Conservation (phyloP, 2,888 invertebrate species). For the Perizoma affinitatum region DNA sequence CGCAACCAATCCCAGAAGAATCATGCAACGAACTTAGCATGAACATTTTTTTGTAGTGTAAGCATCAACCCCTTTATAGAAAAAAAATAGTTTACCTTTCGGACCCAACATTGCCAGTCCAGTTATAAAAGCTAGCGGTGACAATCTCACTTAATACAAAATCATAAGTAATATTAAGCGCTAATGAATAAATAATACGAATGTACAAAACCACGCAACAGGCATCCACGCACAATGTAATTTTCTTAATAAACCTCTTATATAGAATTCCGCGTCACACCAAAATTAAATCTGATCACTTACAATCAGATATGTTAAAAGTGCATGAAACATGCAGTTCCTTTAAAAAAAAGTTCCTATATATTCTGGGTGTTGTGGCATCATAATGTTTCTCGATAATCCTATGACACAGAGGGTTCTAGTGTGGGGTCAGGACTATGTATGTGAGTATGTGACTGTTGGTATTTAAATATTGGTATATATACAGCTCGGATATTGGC, state of each 20-base stretch:
- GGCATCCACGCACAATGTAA: slow-evolving; percentile 18
- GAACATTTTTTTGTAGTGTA: no score
- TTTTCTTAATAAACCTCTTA: slow-evolving; percentile 21
- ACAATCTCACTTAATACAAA: slow-evolving; percentile 64
- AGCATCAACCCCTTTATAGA: no score
- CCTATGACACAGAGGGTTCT: no score
- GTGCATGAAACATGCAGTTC: no score
- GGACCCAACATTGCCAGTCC: slow-evolving; percentile 32
- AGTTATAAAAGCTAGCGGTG: slow-evolving; percentile 61
- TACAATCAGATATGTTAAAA: no score
- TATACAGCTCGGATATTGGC: no score
- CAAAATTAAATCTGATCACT: background rate
- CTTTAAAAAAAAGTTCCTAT: no score
- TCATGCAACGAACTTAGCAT: background rate
- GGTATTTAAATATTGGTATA: no score
- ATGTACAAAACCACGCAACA: slow-evolving; percentile 63
- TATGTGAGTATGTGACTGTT: no score
- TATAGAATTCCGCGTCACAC: background rate
- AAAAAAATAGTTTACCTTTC: background rate
- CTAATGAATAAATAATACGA: slow-evolving; percentile 80
- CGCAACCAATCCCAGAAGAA: background rate
- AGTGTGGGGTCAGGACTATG: no score
- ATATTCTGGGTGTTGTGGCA: no score
- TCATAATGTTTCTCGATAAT: no score
- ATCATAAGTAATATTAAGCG: slow-evolving; percentile 74